These are phyloP conservation scores for Plebejus melissa DNA, from an alignment of 2,888 invertebrate genomes.

Conservation along the genomic window DNA sequence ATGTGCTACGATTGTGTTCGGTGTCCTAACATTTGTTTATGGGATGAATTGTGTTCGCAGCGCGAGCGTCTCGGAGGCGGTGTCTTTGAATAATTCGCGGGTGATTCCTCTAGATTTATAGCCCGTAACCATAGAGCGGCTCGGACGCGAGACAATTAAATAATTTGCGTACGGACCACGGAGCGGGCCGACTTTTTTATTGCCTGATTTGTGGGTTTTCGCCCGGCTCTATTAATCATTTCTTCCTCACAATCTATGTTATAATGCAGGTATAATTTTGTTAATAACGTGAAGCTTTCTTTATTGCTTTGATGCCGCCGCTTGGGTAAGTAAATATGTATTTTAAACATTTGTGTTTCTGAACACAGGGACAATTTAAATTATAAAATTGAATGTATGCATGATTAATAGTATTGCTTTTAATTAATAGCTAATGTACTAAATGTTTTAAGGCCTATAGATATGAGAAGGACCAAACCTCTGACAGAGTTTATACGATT, in stretches of 20 bases:
- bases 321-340: constrained; percentile 17
- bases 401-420: too few species aligned
- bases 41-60: constrained; percentile 34
- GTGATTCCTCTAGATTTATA: constrained; percentile 69
- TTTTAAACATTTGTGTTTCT: background rate
- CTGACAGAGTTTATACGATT: background rate
- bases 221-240: constrained; percentile 43
- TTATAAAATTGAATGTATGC: background rate
- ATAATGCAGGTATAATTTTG: constrained; percentile 29
- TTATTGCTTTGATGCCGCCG: constrained; percentile 24
- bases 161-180: constrained; percentile 65
- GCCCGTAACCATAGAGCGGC: constrained; percentile 66
- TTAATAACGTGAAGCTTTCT: constrained; percentile 12
- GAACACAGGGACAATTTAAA: background rate
- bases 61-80: constrained; percentile 45
- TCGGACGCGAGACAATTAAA: constrained; percentile 62
- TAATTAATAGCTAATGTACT: too few species aligned
- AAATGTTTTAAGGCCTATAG: too few species aligned
- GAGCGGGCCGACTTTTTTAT: constrained; percentile 38
- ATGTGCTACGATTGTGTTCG: constrained; percentile 41
- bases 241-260: constrained; percentile 17
- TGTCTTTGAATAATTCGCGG: constrained; percentile 71
- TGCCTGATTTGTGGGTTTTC: constrained; percentile 56
- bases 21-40: constrained; percentile 41
- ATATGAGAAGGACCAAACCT: too few species aligned